Evolutionary conservation across 2,113 vertebrate genomes (phyloP).

Genomic region (Solenodon paradoxus): DNA sequence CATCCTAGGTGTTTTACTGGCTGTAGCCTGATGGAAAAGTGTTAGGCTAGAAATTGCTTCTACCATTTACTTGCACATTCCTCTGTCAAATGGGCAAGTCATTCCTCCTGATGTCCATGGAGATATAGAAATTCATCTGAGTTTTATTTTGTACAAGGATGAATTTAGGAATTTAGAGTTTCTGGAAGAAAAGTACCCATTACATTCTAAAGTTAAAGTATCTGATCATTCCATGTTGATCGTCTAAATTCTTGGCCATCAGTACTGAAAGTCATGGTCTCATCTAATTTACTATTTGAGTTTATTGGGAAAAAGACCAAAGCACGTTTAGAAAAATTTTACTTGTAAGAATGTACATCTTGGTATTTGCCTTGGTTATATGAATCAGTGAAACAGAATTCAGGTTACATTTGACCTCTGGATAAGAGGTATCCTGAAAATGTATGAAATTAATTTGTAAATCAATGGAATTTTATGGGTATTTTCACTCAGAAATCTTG

Average conservation of each 20-base stretch:
- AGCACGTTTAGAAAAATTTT: not conserved
- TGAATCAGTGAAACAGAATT: not conserved
- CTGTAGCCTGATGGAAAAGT: not conserved
- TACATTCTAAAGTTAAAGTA: not conserved
- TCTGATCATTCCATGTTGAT: not conserved
- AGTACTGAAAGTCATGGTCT: not conserved
- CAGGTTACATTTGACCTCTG: not conserved
- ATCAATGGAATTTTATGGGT: not conserved
- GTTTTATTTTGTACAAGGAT: not conserved
- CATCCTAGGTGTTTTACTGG: not conserved
- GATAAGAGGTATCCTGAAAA: not conserved
- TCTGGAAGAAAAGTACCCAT: not conserved
- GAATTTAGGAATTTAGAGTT: not conserved
- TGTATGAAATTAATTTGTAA: constrained; percentile 4
- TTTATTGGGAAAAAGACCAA: not conserved
- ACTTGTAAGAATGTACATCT: not conserved
- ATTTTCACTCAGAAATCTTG: constrained; percentile 1
- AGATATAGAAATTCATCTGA: not conserved
- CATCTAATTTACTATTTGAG: not conserved
- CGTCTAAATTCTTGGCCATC: not conserved
- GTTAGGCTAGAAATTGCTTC: not conserved
- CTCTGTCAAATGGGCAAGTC: not conserved
- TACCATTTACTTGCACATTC: not conserved
- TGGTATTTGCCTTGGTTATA: not conserved
- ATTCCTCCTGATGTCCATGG: not conserved